Conservation (phyloP, 2,888 invertebrate species). For the Drosophila planitibia region DNA sequence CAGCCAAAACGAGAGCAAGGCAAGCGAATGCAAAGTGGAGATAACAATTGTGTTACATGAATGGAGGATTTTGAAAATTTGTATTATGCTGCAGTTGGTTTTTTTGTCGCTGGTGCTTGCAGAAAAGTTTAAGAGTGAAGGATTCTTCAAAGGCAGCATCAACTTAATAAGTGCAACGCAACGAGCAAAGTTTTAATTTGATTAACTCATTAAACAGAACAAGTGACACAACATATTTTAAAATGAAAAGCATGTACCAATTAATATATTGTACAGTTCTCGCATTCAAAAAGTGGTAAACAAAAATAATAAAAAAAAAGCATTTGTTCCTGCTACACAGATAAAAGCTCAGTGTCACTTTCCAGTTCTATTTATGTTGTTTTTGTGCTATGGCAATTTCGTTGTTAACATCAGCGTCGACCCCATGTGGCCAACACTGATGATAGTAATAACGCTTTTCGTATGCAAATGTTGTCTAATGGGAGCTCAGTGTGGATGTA, state of each 20-base stretch:
- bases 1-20: neutral
- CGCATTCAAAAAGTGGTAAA: slow-evolving; percentile 22
- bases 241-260: neutral
- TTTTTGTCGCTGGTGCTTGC: neutral
- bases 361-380: slow-evolving; percentile 4
- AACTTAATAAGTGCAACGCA: neutral
- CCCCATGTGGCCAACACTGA: neutral
- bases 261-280: slow-evolving; percentile 5
- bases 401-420: slow-evolving; percentile 11
- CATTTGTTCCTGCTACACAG: slow-evolving; percentile 13
- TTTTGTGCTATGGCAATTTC: slow-evolving; percentile 1
- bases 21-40: neutral
- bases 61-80: neutral
- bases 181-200: neutral
- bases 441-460: slow-evolving; percentile 2
- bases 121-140: neutral
- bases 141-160: neutral
- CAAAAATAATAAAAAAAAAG: neutral
- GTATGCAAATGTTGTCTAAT: slow-evolving; percentile 19
- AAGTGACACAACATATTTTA: neutral
- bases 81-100: neutral
- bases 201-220: neutral
- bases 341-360: slow-evolving; percentile 23
- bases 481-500: neutral
- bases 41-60: neutral